phyloP scores from a whole-genome alignment of 2,113 vertebrate genomes.

The Rallus limicola region DNA sequence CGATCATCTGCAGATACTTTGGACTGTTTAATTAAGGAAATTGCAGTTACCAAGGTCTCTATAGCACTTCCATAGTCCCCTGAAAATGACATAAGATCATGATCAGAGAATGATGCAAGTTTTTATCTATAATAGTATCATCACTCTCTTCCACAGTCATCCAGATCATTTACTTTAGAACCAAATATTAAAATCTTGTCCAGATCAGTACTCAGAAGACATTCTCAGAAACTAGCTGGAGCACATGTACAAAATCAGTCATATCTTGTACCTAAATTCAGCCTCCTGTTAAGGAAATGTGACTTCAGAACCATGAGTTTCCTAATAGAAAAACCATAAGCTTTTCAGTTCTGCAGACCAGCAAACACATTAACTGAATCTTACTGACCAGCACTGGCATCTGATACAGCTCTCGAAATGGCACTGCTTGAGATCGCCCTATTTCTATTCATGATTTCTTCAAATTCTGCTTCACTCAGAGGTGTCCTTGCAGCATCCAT shows the following conservation, averaged over 20 bases:
- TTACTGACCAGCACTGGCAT: slow-evolving; percentile 94
- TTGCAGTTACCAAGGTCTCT: slow-evolving; percentile 98
- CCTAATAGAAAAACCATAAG: not conserved
- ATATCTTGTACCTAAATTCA: not conserved
- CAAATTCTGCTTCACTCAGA: slow-evolving; percentile 97
- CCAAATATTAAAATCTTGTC: not conserved
- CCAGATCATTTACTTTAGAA: not conserved
- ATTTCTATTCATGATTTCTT: slow-evolving; percentile 99
- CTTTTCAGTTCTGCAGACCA: not conserved
- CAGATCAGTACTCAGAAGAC: not conserved
- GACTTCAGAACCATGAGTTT: not conserved
- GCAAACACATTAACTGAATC: not conserved
- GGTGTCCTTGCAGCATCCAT: slow-evolving; percentile 95
- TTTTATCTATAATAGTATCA: not conserved
- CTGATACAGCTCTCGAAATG: slow-evolving; percentile 97
- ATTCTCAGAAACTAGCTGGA: not conserved
- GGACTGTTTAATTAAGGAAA: slow-evolving; percentile 99
- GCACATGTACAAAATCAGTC: not conserved
- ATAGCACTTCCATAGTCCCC: slow-evolving; percentile 99
- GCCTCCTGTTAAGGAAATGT: not conserved
- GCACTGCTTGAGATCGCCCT: slow-evolving; percentile 98
- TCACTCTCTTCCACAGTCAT: not conserved
- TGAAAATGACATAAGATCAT: slow-evolving; percentile 44
- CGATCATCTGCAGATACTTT: slow-evolving; percentile 98
- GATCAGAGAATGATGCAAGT: not conserved